Conservation (phyloP, 2,113 vertebrate genomes). For the Procavia capensis region DNA sequence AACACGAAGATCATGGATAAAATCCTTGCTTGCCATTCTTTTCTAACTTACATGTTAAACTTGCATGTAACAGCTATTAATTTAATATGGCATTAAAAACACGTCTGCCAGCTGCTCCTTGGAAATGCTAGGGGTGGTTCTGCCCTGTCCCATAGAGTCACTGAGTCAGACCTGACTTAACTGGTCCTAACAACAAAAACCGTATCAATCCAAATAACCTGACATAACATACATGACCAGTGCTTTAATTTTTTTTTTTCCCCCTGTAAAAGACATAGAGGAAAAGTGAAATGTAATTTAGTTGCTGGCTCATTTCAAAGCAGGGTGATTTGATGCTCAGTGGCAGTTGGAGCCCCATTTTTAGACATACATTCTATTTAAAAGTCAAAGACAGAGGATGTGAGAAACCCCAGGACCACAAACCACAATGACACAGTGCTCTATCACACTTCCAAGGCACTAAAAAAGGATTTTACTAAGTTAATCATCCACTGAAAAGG, state of each 20-base stretch:
- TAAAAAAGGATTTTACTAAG: constrained; percentile 59
- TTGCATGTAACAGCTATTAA: constrained; percentile 35
- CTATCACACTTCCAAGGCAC: constrained; percentile 66
- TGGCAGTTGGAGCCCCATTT: constrained; percentile 45
- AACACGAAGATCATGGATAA: neutral
- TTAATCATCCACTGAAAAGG: constrained; percentile 38
- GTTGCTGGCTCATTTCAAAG: constrained; percentile 59
- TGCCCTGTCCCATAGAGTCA: no score
- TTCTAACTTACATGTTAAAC: constrained; percentile 27
- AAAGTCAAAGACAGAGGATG: constrained; percentile 56
- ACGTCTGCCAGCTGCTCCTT: no score
- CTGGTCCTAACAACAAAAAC: neutral
- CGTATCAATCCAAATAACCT: neutral
- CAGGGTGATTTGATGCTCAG: constrained; percentile 23
- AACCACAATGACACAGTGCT: constrained; percentile 39
- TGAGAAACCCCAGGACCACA: constrained; percentile 56
- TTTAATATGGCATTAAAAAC: neutral
- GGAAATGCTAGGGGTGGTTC: no score
- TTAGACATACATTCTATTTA: constrained; percentile 52
- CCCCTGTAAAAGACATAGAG: neutral
- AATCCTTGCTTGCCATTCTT: constrained; percentile 6
- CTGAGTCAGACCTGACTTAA: no score
- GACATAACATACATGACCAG: neutral
- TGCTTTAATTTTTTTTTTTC: neutral
- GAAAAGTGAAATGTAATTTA: constrained; percentile 24